A percentile compares a stretch with the other conserved stretches of the same genome.
These are phyloP conservation scores for Brachionichthys hirsutus DNA, from an alignment of 2,113 vertebrate genomes.

Conservation along the genomic window DNA sequence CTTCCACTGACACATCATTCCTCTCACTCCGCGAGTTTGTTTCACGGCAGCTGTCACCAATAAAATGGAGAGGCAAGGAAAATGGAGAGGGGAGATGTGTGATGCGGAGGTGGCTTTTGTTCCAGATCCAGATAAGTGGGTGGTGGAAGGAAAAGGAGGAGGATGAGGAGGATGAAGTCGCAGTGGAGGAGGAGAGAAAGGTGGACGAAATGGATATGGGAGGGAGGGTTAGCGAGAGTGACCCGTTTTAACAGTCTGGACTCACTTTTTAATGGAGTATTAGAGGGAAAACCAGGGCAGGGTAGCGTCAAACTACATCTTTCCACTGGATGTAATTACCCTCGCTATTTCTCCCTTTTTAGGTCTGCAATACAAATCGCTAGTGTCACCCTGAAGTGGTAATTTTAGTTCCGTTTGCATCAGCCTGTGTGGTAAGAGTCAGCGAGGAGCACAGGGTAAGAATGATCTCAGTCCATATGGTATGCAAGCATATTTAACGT, in stretches of 20 bases:
- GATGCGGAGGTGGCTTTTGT: constrained; percentile 74
- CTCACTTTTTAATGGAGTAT: constrained; percentile 70
- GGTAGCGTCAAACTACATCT: constrained; percentile 69
- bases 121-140: constrained; percentile 72
- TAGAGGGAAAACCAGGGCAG: constrained; percentile 73
- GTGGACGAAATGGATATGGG: constrained; percentile 41
- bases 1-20: constrained; percentile 85
- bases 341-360: constrained; percentile 60
- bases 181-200: constrained; percentile 16
- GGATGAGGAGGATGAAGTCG: constrained; percentile 33
- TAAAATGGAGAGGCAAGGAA: constrained; percentile 77
- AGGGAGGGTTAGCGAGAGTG: constrained; percentile 61
- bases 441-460: constrained; percentile 55
- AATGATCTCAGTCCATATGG: constrained; percentile 45
- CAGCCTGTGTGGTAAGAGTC: constrained; percentile 69
- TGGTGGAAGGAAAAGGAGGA: constrained; percentile 49
- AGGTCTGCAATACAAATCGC: constrained; percentile 77
- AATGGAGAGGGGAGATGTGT: constrained; percentile 56
- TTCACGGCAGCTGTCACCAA: constrained; percentile 83
- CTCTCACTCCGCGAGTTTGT: constrained; percentile 82
- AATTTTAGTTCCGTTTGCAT: constrained; percentile 71
- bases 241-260: constrained; percentile 77
- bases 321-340: constrained; percentile 78
- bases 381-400: constrained; percentile 69
- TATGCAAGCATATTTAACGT: constrained; percentile 42